phyloP scores from a whole-genome alignment of 2,888 invertebrate species.

The Andrena praecox region DNA sequence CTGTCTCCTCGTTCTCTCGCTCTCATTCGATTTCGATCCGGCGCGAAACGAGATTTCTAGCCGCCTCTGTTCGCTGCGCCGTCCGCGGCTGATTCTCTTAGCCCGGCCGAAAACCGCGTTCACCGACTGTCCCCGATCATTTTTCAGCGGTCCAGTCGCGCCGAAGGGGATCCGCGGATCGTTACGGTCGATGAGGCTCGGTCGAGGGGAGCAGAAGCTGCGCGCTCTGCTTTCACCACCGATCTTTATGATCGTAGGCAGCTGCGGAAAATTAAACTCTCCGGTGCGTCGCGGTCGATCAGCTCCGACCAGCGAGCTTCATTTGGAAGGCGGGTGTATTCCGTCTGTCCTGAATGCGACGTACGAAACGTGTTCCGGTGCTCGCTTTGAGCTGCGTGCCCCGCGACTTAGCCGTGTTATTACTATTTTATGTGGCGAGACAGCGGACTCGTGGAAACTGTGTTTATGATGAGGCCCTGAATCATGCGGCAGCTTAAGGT shows the following conservation, averaged over 20 bases:
- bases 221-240: not conserved
- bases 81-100: constrained; percentile 45
- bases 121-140: constrained; percentile 32
- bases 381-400: not conserved
- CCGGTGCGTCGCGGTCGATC: not conserved
- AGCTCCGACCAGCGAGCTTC: not conserved
- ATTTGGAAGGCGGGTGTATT: not conserved
- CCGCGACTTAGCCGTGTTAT: constrained; percentile 5
- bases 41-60: constrained; percentile 54
- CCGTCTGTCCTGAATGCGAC: not conserved
- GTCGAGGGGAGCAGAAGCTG: not conserved
- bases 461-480: constrained; percentile 32
- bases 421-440: constrained; percentile 27
- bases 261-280: not conserved
- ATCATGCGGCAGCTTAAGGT: constrained; percentile 32
- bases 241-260: not conserved
- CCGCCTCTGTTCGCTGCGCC: constrained; percentile 5
- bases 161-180: constrained; percentile 4
- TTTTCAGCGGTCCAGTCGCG: not conserved
- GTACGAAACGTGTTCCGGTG: not conserved
- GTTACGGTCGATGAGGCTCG: constrained; percentile 15
- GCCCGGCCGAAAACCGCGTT: constrained; percentile 31
- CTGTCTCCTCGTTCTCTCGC: constrained; percentile 16
- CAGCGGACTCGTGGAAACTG: constrained; percentile 14
- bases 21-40: constrained; percentile 55